Evolutionary conservation across 1,140 invertebrate genomes (phyloP), one percentile per base, ranked within the genome.

Genomic region (Cydia amplana): DNA sequence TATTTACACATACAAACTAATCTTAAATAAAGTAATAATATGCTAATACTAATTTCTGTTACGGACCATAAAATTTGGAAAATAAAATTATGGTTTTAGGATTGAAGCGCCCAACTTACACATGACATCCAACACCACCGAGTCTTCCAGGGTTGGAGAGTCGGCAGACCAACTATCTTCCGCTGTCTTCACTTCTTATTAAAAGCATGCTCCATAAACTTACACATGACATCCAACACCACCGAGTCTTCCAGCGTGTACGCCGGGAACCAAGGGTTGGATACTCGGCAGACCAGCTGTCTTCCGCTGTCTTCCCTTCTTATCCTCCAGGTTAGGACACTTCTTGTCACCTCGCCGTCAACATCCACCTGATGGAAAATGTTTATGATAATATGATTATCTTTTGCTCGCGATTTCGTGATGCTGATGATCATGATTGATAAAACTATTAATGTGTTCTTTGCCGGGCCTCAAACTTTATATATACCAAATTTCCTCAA

Each of bases 121-220:
- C 89, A 96, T 95, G 80, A 98, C 96, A 84, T 95, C 95, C 76
- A 98, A 94, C 76, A 94, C 94, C 85, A 96, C 95, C 18, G 95
- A 95, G 81, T 97, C 96, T 88, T 98, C 96, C 20, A 97, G 97
- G 96, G 94, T 98, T 98, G 87, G 97, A 96, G 18, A 97, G 97
- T 77, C 96, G 94, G 86, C 97, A 98, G 63, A 96, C 96, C 72
- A 98, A 94, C 79, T 96, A 95, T 79, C 96, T 96, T 25, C 96
- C 97, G 83, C 97, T 96, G 90, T 98, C 91, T 74, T 92, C 88
- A 75, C 91, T 83, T 40, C 89, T 80, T 28, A 91, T 82, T 28
- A 28, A 0, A 28, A 28, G 4, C 2, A 28, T 28, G 28, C 4
- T 28, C 28, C 28, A 6, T 67, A 23, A 36, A 70, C 65, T 97